Evolutionary conservation across 2,113 vertebrate species (phyloP).

Genomic region (Steatornis caripensis): DNA sequence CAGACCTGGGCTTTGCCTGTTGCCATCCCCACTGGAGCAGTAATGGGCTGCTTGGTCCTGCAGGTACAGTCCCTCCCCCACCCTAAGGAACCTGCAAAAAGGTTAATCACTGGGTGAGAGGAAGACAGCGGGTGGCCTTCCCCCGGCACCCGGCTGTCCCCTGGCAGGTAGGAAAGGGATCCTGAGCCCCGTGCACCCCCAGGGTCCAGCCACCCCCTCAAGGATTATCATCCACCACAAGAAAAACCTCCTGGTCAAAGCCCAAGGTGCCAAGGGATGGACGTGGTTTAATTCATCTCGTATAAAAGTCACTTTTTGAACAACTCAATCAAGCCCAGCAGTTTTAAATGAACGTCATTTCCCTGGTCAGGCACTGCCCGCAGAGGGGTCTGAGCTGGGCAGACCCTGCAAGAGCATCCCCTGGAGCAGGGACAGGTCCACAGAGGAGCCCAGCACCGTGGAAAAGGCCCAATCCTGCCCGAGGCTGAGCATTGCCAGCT

Average conservation of each 20-base stretch:
- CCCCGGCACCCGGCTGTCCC: neutral
- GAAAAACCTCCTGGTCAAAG: neutral
- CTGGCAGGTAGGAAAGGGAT: neutral
- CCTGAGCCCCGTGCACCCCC: neutral
- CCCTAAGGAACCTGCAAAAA: neutral
- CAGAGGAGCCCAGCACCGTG: neutral
- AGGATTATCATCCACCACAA: neutral
- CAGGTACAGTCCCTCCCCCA: neutral
- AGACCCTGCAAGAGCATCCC: neutral
- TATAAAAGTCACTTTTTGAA: neutral
- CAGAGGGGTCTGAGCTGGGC: neutral
- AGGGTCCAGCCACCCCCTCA: fast-evolving
- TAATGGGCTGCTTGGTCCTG: neutral
- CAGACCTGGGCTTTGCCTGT: neutral
- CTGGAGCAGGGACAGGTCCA: neutral
- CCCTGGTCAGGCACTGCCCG: fast-evolving
- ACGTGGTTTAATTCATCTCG: neutral
- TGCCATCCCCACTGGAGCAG: neutral
- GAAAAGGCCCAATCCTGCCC: neutral
- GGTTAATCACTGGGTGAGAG: neutral
- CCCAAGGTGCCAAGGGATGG: neutral
- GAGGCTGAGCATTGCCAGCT: neutral
- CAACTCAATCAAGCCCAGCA: neutral
- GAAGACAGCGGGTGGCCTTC: neutral
- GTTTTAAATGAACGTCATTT: neutral